A percentile compares a stretch with the other conserved stretches of the same genome.
Evolutionary conservation across 2,113 vertebrate species (phyloP).

Genomic region (Tragelaphus buxtoni): DNA sequence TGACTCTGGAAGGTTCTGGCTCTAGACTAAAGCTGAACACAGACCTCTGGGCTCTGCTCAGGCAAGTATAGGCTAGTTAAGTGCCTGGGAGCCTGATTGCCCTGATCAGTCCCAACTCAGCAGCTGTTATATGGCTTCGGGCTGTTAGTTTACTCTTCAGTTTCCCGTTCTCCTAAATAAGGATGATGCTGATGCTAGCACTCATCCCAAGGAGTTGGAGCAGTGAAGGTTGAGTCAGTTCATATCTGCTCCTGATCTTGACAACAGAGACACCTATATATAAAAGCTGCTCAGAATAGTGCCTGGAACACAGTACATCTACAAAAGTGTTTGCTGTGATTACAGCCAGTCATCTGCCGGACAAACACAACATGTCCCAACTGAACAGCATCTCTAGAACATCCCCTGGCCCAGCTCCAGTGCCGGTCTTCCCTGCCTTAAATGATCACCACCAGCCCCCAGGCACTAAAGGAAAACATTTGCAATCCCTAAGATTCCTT

Average conservation of each 20-base stretch:
- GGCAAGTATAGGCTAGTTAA: not conserved
- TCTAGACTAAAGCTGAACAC: not conserved
- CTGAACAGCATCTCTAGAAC: not conserved
- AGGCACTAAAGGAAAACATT: not conserved
- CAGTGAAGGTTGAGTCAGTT: not conserved
- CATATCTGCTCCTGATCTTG: not conserved
- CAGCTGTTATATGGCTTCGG: not conserved
- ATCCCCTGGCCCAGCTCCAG: not conserved
- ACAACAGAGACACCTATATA: not conserved
- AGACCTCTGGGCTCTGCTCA: not conserved
- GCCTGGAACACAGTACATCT: not conserved
- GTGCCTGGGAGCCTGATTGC: not conserved
- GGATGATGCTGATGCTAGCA: not conserved
- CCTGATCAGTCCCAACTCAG: not conserved
- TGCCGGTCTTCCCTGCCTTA: not conserved
- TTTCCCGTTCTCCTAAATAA: not conserved
- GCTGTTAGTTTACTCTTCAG: not conserved
- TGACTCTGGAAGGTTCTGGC: not conserved
- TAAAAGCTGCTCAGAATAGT: not conserved
- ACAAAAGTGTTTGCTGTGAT: not conserved
- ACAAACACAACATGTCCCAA: not conserved
- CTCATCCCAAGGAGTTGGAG: not conserved
- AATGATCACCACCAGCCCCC: not conserved
- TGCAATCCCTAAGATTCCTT: not conserved
- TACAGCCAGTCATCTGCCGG: not conserved